Evolutionary conservation across 2,797 vertebrate species (phyloP), one percentile per base, ranked within the genome.

Genomic region (Liparis tanakae): DNA sequence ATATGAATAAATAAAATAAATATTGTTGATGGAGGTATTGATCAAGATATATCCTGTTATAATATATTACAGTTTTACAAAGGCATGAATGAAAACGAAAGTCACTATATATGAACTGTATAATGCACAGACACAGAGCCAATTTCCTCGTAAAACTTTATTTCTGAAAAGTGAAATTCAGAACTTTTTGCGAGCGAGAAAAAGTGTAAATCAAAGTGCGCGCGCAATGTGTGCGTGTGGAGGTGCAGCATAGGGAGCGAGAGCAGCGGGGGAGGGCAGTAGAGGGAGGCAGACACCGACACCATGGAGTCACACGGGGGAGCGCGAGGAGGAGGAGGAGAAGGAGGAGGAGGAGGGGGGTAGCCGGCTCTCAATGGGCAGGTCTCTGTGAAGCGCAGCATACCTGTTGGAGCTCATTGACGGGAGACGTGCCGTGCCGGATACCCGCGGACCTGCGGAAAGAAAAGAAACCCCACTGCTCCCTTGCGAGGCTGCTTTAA

Each of bases 341-440:
- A 9, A 4, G 48, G 60, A n/a, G n/a, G n/a, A n/a, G n/a, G n/a
- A n/a, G 79, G 48, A 30, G 7, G 50, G 48, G 34, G 7, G 50
- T 61, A 18, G 72, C 68, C 75, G 53, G 67, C 43, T 85, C 43
- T 80, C 43, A 10, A 82, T 87, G 88, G 84, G 78, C 78, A 89
- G 76, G 79, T 74, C 72, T 78, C 78, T 76, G 72, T 74, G 82
- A 81, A 22, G 66, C 66, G 57, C 78, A 64, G 80, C 59, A 72
- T 86, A 92, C 91, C 90, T 91, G 89, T 88, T 43, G 84, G 82
- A 88, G 64, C 80, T 78, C 59, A 51, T 34, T 51, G 56, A 30
- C 44, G 43, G 50, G 67, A 43, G 15, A 43, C 51, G 36, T 36
- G 36, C 43, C 43, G 43, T 20, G 55, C 61, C 18, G 80, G 80